Conservation (phyloP, 2,888 invertebrate species). For the Bembecia ichneumoniformis region DNA sequence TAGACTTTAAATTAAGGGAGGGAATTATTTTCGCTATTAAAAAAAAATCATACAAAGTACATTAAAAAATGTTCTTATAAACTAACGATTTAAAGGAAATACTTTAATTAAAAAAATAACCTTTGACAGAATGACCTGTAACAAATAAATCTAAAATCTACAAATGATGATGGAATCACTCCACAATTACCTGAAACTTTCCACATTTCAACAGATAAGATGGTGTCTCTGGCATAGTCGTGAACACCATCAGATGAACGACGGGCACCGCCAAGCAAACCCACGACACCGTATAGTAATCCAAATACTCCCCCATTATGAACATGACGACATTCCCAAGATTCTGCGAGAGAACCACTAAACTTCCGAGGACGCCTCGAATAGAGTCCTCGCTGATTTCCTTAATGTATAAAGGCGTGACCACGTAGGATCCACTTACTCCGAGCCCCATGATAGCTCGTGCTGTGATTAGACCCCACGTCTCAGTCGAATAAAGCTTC, state of each 20-base stretch:
- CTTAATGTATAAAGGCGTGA: constrained; percentile 60
- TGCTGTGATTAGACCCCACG: constrained; percentile 58
- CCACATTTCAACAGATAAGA: constrained; percentile 55
- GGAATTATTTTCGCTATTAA: too few relatives aligned
- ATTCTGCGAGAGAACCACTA: constrained; percentile 57
- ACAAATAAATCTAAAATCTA: too few relatives aligned
- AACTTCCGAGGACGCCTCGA: constrained; percentile 50
- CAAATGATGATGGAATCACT: too few relatives aligned
- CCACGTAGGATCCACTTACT: constrained; percentile 56
- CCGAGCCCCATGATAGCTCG: constrained; percentile 54
- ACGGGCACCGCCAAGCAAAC: constrained; percentile 51
- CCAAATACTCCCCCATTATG: constrained; percentile 53
- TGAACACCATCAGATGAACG: constrained; percentile 48
- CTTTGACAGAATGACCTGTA: too few relatives aligned
- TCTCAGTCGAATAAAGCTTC: constrained; percentile 53
- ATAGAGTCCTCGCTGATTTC: constrained; percentile 62
- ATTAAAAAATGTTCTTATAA: too few relatives aligned
- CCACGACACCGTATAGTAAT: constrained; percentile 52
- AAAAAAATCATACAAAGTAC: too few relatives aligned
- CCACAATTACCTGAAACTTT: constrained; percentile 45
- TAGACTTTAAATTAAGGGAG: too few relatives aligned
- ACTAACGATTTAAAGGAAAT: too few relatives aligned
- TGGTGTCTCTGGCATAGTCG: constrained; percentile 60
- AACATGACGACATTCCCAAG: constrained; percentile 53
- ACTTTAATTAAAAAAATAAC: too few relatives aligned